Conservation (phyloP, 2,888 invertebrate species). For the Epinotia bilunana region DNA sequence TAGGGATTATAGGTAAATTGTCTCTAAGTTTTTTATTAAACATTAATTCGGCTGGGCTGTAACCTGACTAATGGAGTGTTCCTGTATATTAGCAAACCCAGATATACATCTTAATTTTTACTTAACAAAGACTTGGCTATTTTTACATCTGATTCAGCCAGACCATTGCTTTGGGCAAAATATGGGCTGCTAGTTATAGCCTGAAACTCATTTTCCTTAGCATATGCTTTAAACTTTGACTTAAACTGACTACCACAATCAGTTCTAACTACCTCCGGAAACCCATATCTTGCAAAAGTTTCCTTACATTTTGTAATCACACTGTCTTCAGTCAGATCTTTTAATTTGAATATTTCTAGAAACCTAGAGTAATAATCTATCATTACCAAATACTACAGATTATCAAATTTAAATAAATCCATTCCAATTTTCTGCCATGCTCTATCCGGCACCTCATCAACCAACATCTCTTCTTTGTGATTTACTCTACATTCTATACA, state of each 20-base stretch:
- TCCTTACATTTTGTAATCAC: constrained; percentile 27
- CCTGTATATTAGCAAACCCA: too few species aligned
- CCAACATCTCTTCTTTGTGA: constrained; percentile 8
- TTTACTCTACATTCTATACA: neutral
- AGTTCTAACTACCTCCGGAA: constrained; percentile 34
- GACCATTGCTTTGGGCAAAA: constrained; percentile 35
- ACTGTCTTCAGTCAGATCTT: too few species aligned
- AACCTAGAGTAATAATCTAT: constrained; percentile 42
- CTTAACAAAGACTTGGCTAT: too few species aligned
- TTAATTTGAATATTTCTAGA: constrained; percentile 35
- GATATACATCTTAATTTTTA: too few species aligned
- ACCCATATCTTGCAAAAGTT: constrained; percentile 34
- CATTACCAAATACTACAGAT: constrained; percentile 33
- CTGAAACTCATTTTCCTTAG: constrained; percentile 26
- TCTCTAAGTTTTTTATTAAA: too few species aligned
- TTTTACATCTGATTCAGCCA: constrained; percentile 38
- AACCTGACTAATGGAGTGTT: too few species aligned
- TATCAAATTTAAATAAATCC: constrained; percentile 34
- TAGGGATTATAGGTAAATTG: too few species aligned
- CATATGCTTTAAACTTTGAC: constrained; percentile 28
- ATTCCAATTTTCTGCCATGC: constrained; percentile 40
- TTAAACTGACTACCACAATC: constrained; percentile 41
- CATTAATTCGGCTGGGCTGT: too few species aligned
- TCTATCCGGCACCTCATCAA: constrained; percentile 20
- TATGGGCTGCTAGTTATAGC: constrained; percentile 40